phyloP scores from a whole-genome alignment of 1,140 invertebrate species.

The Lasioglossum baleicum region DNA sequence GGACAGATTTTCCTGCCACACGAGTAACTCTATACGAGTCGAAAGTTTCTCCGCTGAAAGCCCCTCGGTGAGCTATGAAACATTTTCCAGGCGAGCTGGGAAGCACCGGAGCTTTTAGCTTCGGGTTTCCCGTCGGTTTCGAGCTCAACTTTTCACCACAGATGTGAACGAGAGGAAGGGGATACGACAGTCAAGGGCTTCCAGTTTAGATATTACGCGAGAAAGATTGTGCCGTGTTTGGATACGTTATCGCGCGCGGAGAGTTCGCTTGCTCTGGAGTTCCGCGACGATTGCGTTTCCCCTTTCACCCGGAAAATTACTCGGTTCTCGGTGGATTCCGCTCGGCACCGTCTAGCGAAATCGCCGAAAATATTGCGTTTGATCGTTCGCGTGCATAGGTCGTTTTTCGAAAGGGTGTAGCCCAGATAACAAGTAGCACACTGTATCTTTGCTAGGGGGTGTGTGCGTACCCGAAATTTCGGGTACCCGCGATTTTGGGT shows the following conservation, averaged over 20 bases:
- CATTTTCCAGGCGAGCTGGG: conserved; percentile 36
- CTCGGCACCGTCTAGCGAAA: too few species aligned
- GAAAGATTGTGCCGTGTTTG: conserved; percentile 25
- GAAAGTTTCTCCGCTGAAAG: conserved; percentile 46
- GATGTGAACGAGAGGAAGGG: background rate
- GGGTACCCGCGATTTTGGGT: too few species aligned
- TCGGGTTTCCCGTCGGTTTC: conserved; percentile 40
- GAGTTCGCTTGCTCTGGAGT: background rate
- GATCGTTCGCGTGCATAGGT: too few species aligned
- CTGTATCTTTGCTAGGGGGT: too few species aligned
- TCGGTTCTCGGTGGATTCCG: too few species aligned
- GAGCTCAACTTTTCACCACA: conserved; percentile 49
- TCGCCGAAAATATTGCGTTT: too few species aligned
- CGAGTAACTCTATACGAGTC: conserved; percentile 42
- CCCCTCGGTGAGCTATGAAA: conserved; percentile 38
- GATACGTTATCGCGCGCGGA: background rate
- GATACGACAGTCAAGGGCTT: background rate
- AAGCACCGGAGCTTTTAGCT: conserved; percentile 52
- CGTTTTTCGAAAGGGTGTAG: too few species aligned
- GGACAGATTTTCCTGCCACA: conserved; percentile 20
- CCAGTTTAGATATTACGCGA: conserved; percentile 10
- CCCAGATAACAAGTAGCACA: too few species aligned
- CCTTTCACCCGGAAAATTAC: too few species aligned
- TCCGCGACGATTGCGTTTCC: too few species aligned
- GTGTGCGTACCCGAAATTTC: too few species aligned